These are phyloP conservation scores for Cyanoramphus novaezelandiae DNA, from an alignment of 2,113 vertebrate genomes.

Conservation along the genomic window DNA sequence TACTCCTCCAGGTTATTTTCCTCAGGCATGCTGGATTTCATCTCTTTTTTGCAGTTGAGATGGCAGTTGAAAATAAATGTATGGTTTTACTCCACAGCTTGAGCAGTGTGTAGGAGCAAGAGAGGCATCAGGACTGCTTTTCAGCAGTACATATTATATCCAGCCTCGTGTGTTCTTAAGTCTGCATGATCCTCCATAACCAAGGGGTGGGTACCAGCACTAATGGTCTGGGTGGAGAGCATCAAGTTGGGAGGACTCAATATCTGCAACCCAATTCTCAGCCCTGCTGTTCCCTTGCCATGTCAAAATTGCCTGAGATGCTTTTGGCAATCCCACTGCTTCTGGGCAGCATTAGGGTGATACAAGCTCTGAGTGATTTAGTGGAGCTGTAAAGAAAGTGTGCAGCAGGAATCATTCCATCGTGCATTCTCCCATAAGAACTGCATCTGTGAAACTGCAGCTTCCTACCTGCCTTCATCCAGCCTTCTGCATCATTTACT, in stretches of 20 bases:
- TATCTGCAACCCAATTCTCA: not conserved
- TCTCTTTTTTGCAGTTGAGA: not conserved
- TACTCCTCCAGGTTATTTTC: not conserved
- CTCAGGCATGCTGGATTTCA: not conserved
- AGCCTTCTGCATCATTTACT: not conserved
- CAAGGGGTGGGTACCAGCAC: not conserved
- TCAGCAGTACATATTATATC: not conserved
- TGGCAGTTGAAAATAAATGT: not conserved
- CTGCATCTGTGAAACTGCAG: not conserved
- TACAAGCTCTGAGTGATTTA: not conserved
- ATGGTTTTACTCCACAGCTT: not conserved
- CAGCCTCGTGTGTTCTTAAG: not conserved
- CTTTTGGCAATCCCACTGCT: not conserved
- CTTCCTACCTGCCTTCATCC: not conserved
- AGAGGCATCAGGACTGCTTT: not conserved
- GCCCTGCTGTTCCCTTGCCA: not conserved
- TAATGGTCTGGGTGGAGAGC: not conserved
- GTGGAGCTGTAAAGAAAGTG: not conserved
- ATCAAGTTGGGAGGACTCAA: not conserved
- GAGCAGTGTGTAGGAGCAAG: not conserved
- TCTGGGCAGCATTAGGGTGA: not conserved
- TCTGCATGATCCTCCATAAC: not conserved
- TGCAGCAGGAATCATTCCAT: not conserved
- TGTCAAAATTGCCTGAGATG: not conserved
- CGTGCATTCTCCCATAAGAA: fast-evolving